Conservation (phyloP, 2,888 invertebrate genomes). For the Luperina nickerlii region DNA sequence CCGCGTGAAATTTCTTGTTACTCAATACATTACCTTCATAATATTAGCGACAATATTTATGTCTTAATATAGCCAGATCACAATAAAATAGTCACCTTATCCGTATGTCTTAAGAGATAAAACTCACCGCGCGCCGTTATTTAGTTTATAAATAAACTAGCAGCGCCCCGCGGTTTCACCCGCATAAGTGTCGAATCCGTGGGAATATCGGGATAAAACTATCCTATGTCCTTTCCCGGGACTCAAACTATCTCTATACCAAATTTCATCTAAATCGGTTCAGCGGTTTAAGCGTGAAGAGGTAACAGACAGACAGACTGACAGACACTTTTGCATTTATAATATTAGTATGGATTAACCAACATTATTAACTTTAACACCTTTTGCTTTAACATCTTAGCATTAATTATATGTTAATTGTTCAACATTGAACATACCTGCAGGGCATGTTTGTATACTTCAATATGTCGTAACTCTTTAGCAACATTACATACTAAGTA, state of each 20-base stretch:
- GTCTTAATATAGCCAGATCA: neutral
- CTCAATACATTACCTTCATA: conserved; percentile 31
- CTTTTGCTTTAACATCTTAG: neutral
- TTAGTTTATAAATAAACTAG: neutral
- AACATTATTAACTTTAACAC: neutral
- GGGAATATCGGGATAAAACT: too few species aligned
- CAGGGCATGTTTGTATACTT: neutral
- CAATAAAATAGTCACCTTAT: neutral
- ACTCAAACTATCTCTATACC: too few species aligned
- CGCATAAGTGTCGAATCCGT: too few species aligned
- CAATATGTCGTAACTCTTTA: neutral
- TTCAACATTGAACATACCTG: neutral
- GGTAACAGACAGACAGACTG: too few species aligned
- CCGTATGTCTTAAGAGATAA: neutral
- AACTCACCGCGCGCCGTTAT: too few species aligned
- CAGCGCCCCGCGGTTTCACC: too few species aligned
- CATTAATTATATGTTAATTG: neutral
- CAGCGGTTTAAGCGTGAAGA: too few species aligned
- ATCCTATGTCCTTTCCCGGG: too few species aligned
- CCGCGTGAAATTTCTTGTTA: too few species aligned
- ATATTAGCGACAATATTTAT: conserved; percentile 21
- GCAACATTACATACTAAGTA: neutral
- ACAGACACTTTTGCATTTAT: too few species aligned
- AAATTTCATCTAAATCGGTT: too few species aligned
- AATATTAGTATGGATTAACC: too few species aligned